These are phyloP conservation scores for Drosophila tristis DNA, from an alignment of 1,140 invertebrate species.

Conservation along the genomic window DNA sequence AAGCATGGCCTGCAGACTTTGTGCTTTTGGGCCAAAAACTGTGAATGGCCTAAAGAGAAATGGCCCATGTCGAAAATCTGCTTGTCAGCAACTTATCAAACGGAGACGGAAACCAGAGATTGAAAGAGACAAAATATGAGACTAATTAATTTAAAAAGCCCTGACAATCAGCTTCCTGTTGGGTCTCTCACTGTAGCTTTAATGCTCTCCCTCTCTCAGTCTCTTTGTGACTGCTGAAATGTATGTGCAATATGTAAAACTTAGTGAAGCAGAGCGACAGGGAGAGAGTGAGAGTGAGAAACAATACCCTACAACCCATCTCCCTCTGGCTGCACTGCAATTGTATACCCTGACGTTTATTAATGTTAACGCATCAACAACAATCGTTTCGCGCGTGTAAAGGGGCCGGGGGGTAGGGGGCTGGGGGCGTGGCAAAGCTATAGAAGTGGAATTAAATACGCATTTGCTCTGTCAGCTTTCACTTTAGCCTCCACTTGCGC, in stretches of 20 bases:
- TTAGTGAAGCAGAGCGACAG: slow-evolving; percentile 7
- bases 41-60: slow-evolving; percentile 60
- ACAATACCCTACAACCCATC: slow-evolving; percentile 2
- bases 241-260: slow-evolving; percentile 61
- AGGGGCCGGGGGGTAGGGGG: background rate
- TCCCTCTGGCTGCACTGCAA: slow-evolving; percentile 36
- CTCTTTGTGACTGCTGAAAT: slow-evolving; percentile 38
- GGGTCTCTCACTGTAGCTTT: slow-evolving; percentile 1
- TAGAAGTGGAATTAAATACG: slow-evolving; percentile 75
- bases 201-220: slow-evolving; percentile 9
- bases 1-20: slow-evolving; percentile 40
- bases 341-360: slow-evolving; percentile 68
- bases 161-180: slow-evolving; percentile 62
- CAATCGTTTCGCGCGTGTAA: slow-evolving; percentile 19
- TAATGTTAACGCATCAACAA: slow-evolving; percentile 73
- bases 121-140: slow-evolving; percentile 44
- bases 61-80: slow-evolving; percentile 74
- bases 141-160: slow-evolving; percentile 76
- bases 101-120: slow-evolving; percentile 15
- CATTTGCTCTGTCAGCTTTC: slow-evolving; percentile 72
- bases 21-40: slow-evolving; percentile 4
- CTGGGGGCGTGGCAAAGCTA: slow-evolving; percentile 57
- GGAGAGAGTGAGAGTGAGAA: background rate
- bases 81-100: slow-evolving; percentile 77
- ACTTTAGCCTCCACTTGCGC: slow-evolving; percentile 9